phyloP scores from a whole-genome alignment of 1,140 invertebrate species.

The Nasonia longicornis region DNA sequence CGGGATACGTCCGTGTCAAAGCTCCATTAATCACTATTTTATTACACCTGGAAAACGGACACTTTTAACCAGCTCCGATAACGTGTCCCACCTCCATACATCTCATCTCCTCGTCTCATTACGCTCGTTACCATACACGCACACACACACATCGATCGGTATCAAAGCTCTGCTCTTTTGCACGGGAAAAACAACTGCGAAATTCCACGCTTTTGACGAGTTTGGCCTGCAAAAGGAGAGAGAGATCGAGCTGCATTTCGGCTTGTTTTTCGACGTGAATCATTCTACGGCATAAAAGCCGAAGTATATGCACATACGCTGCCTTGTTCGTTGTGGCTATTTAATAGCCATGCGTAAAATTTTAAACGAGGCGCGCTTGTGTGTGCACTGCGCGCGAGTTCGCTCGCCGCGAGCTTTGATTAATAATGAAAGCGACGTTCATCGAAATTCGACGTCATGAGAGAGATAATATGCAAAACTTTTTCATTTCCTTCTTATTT shows the following conservation, averaged over 20 bases:
- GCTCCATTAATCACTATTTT: slow-evolving; percentile 36
- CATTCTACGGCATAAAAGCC: background rate
- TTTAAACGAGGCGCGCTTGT: background rate
- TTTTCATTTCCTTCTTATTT: slow-evolving; percentile 3
- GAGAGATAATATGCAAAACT: background rate
- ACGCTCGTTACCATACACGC: too few relatives aligned
- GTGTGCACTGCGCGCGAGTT: too few relatives aligned
- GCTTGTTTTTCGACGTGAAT: background rate
- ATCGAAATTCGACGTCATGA: background rate
- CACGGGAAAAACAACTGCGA: too few relatives aligned
- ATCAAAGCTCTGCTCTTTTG: too few relatives aligned
- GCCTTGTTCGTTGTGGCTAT: too few relatives aligned
- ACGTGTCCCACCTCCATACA: background rate
- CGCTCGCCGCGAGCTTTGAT: background rate
- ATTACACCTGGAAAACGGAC: slow-evolving; percentile 25
- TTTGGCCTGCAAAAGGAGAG: background rate
- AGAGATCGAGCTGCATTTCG: background rate
- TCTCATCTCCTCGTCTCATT: background rate
- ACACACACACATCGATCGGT: too few relatives aligned
- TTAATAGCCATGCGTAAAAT: background rate
- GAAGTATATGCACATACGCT: background rate
- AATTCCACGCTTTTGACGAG: too few relatives aligned
- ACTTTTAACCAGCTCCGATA: slow-evolving; percentile 24
- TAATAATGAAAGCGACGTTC: background rate
- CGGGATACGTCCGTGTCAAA: slow-evolving; percentile 1